phyloP scores from a whole-genome alignment of 2,888 invertebrate genomes.

The Leptinotarsa peninsularis region DNA sequence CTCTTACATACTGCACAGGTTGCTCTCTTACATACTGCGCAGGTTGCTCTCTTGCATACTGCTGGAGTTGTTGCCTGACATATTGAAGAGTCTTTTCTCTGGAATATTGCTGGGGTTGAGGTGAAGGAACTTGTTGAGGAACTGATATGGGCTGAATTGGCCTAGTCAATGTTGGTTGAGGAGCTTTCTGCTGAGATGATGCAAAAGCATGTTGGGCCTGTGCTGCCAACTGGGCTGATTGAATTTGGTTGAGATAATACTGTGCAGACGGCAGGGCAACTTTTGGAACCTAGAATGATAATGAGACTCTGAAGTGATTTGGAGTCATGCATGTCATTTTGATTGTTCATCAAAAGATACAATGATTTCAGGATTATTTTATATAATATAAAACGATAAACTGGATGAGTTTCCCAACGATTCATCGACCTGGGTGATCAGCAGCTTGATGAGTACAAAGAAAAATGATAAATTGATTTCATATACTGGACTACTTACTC shows the following conservation, averaged over 20 bases:
- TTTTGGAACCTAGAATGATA: slow-evolving; percentile 53
- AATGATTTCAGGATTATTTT: too few relatives aligned
- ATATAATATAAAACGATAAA: too few relatives aligned
- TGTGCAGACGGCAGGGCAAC: slow-evolving; percentile 55
- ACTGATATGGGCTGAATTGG: slow-evolving; percentile 36
- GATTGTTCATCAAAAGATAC: too few relatives aligned
- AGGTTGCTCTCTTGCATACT: slow-evolving; percentile 11
- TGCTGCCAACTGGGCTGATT: slow-evolving; percentile 52
- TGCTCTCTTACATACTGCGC: slow-evolving; percentile 34
- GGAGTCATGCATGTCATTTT: not conserved
- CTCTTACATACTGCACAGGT: slow-evolving; percentile 20
- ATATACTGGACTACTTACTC: too few relatives aligned
- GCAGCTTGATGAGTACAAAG: too few relatives aligned
- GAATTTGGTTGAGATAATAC: slow-evolving; percentile 54
- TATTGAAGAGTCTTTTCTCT: slow-evolving; percentile 31
- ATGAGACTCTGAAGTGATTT: not conserved
- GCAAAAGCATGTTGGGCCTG: slow-evolving; percentile 56
- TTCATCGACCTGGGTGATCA: too few relatives aligned
- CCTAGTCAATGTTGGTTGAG: slow-evolving; percentile 16
- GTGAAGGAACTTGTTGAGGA: slow-evolving; percentile 35
- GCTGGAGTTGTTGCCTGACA: slow-evolving; percentile 39
- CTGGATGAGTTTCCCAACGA: too few relatives aligned
- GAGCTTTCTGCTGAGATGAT: slow-evolving; percentile 53
- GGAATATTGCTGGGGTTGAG: slow-evolving; percentile 29
- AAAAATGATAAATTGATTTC: too few relatives aligned